These are phyloP conservation scores for Micoletzkya japonica DNA, from an alignment of 2,888 invertebrate species.

Conservation along the genomic window DNA sequence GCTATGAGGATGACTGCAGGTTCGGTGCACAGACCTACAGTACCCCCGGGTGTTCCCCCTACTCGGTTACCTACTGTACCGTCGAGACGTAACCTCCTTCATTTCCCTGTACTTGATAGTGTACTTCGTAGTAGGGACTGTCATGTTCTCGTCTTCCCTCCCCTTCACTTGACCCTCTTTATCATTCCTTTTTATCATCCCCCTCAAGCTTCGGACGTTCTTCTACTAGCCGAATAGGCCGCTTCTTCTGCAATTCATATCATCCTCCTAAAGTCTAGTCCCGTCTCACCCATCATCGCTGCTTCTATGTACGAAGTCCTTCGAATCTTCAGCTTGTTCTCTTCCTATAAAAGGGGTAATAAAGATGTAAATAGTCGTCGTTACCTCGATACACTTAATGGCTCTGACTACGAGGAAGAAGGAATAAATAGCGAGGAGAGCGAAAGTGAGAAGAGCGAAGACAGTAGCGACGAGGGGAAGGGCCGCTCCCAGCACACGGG, in stretches of 20 bases:
- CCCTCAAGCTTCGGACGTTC: not conserved
- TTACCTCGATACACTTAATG: not conserved
- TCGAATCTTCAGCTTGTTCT: not conserved
- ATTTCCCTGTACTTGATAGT: conserved; percentile 7
- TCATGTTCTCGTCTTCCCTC: conserved; percentile 18
- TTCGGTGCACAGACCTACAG: not conserved
- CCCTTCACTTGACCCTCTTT: conserved; percentile 18
- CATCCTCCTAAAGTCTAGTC: not conserved
- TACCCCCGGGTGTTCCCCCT: conserved; percentile 6
- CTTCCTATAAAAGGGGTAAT: not conserved
- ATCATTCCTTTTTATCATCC: not conserved
- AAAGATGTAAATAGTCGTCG: not conserved
- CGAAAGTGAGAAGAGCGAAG: not conserved
- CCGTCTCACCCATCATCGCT: not conserved
- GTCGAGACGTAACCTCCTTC: not conserved
- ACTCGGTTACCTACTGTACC: not conserved
- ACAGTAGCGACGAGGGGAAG: not conserved
- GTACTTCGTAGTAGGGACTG: conserved; percentile 4
- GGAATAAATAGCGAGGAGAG: not conserved
- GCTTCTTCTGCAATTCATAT: not conserved
- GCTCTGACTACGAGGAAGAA: not conserved
- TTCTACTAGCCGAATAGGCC: not conserved
- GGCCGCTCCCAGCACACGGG: not conserved
- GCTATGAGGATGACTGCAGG: too few relatives aligned
- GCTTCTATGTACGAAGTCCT: conserved; percentile 8